Evolutionary conservation across 2,797 vertebrate genomes (phyloP).

Genomic region (Lithobates pipiens): DNA sequence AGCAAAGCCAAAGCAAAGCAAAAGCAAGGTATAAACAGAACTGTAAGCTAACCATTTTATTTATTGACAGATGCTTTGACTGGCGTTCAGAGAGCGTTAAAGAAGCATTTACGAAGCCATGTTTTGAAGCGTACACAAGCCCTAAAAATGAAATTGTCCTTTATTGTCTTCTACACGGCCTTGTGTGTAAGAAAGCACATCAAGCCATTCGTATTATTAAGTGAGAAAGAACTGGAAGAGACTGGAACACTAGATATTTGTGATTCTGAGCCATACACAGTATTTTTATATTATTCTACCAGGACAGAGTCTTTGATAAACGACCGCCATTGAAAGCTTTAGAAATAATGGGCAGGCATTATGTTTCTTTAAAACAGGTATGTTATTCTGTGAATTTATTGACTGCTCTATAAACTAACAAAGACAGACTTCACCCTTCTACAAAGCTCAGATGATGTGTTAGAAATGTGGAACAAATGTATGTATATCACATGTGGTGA

Average conservation of each 20-base stretch:
- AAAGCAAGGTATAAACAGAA: too few species aligned
- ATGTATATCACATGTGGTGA: conserved; percentile 40
- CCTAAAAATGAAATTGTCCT: not conserved
- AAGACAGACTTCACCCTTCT: conserved; percentile 45
- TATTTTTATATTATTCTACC: conserved; percentile 5
- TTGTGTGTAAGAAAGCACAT: too few species aligned
- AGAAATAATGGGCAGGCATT: conserved; percentile 16
- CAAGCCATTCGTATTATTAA: too few species aligned
- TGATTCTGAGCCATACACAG: not conserved
- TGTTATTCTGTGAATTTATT: conserved; percentile 51
- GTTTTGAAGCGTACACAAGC: too few species aligned
- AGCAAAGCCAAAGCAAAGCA: too few species aligned
- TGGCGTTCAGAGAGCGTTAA: too few species aligned
- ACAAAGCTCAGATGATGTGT: conserved; percentile 57
- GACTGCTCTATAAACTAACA: conserved; percentile 53
- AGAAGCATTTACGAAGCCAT: too few species aligned
- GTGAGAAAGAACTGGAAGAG: not conserved
- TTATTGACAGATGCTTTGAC: too few species aligned
- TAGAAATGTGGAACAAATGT: conserved; percentile 54
- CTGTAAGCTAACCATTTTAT: too few species aligned
- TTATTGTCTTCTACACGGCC: not conserved
- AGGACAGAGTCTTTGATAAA: conserved; percentile 38
- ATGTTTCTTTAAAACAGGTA: conserved; percentile 42
- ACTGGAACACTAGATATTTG: not conserved
- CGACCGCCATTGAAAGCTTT: conserved; percentile 14